Evolutionary conservation across 2,113 vertebrate genomes (phyloP).

Genomic region (Phainopepla nitens): DNA sequence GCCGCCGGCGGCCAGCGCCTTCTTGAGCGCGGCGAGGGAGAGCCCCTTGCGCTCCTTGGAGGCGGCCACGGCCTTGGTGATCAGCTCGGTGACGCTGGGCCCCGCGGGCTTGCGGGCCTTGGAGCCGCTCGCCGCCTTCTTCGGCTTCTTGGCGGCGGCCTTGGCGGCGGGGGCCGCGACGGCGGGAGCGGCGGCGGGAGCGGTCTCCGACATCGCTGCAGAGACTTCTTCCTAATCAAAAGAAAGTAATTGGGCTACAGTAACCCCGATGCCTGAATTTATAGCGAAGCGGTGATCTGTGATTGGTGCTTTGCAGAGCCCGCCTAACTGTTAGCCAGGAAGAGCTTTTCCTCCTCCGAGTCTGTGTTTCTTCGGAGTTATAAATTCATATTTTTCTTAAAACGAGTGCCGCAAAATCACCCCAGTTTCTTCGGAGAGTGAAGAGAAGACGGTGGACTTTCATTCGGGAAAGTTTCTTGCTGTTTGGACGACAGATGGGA

Average conservation of each 20-base stretch:
- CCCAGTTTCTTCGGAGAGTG: neutral
- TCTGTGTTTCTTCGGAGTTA: conserved; percentile 77
- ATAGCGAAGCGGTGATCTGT: conserved; percentile 73
- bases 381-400: conserved; percentile 67
- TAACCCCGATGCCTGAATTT: conserved; percentile 71
- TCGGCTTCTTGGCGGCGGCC: conserved; percentile 68
- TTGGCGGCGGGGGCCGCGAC: conserved; percentile 60
- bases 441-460: conserved; percentile 5
- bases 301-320: conserved; percentile 74
- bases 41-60: conserved; percentile 76
- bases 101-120: neutral
- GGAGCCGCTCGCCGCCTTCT: conserved; percentile 60
- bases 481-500: neutral
- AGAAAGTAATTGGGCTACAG: conserved; percentile 44
- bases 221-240: conserved; percentile 11
- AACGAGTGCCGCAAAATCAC: neutral
- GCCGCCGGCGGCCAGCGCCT: conserved; percentile 73
- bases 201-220: conserved; percentile 73
- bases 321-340: conserved; percentile 65
- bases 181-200: conserved; percentile 62
- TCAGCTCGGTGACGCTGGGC: conserved; percentile 58
- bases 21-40: conserved; percentile 76
- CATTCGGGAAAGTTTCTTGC: neutral
- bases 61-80: conserved; percentile 73
- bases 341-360: conserved; percentile 51